Evolutionary conservation across 2,113 vertebrate genomes (phyloP), one percentile per base, ranked within the genome.

Genomic region (Arothron firmamentum): DNA sequence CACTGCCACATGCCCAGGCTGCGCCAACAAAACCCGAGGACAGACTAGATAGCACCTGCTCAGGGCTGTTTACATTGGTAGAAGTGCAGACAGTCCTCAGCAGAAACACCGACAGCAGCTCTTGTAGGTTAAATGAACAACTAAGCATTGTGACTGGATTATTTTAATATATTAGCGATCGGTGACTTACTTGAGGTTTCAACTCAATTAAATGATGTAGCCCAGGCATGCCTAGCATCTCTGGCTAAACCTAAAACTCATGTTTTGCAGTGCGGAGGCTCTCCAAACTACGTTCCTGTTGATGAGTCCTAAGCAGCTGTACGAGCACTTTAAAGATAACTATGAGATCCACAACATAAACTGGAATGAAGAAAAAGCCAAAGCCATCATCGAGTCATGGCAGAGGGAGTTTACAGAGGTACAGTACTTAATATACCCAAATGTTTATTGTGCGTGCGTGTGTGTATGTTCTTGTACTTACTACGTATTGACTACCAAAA

Each of bases 351-450:
- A 98, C 0, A 95, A 98, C 88, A 97, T 99, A 62, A 96, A 93
- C 91, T 99, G 97, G 97, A 98, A 93, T 0, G 94, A 97, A 74
- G 95, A 97, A 20, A 98, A 98, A 84, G 97, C 97, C 0, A 84
- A 91, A 0, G 92, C 92, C 20, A 96, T 99, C 85, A 90, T 99
- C 63, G 94, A 97, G 78, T 92, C 94, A 49, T 99, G 97, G 97
- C 97, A 99, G 89, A 91, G 96, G 84, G 95, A 96, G 76, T 98
- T 99, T 0, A 96, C 98, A 46, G 94, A 98, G 95, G 97, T 98
- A 38, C 13, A 23, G 31, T 15, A 71, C 50, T 25, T 0, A 21
- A 18, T 31, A 21, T 21, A 43, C 14, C 41, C 13, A 15, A 43
- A 43, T 43, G 41, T 15, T 28, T 28, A 5, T 3, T 25, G 25